These are phyloP conservation scores for Chelonia mydas DNA, from an alignment of 2,797 vertebrate species.

Conservation along the genomic window DNA sequence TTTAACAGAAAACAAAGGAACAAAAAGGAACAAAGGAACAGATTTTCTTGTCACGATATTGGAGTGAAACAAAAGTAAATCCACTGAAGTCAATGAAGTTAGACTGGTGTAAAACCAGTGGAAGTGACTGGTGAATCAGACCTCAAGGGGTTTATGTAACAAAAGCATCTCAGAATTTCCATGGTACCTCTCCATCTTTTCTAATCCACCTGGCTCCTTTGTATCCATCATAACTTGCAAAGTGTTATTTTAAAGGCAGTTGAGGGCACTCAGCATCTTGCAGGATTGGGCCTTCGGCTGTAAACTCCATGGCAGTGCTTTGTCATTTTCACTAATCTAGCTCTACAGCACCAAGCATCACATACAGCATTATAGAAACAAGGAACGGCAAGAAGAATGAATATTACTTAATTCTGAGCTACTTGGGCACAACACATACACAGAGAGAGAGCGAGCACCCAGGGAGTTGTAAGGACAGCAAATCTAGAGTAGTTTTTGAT, in stretches of 20 bases:
- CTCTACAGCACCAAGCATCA: neutral
- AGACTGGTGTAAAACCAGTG: neutral
- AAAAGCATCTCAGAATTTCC: neutral
- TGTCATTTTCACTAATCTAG: neutral
- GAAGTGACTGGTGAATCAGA: neutral
- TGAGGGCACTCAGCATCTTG: rapidly evolving
- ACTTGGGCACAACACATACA: neutral
- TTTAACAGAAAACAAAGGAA: neutral
- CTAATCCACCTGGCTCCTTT: neutral
- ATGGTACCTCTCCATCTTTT: neutral
- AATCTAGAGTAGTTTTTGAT: neutral
- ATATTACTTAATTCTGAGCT: neutral
- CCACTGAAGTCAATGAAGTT: neutral
- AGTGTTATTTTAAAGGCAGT: neutral
- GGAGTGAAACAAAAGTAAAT: neutral
- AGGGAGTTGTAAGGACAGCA: neutral
- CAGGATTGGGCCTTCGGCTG: neutral
- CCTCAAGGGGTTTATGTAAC: neutral
- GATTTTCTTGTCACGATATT: neutral
- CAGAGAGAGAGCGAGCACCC: too few relatives aligned
- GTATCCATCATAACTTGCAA: neutral
- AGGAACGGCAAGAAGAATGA: neutral
- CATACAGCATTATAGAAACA: neutral
- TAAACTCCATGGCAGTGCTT: neutral
- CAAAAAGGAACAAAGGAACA: neutral